Evolutionary conservation across 2,888 invertebrate species (phyloP), one percentile per base, ranked within the genome.

Genomic region (Drosophila dives): DNA sequence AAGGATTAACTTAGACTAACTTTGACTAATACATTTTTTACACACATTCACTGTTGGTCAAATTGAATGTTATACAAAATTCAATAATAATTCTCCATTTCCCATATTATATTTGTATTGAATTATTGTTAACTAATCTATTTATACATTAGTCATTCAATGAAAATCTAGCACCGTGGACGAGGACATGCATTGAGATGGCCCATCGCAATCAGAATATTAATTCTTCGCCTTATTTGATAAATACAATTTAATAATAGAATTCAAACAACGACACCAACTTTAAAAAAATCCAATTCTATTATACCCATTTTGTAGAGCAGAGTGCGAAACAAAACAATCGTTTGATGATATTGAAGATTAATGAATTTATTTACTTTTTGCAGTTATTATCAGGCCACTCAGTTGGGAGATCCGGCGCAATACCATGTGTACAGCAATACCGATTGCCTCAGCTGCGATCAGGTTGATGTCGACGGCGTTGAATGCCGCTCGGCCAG

Each of bases 341-440:
- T 2, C 12, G 20, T 42, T 45, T 20, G 12, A 3, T 20, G 20
- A 20, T 32, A 38, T 36, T 29, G 2, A 54, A 38, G 20, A 36
- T 34, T 49, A 12, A 23, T 2, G 4, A 20, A 20, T 45, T 45
- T 49, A 17, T 26, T 49, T n/a, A 36, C 34, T 11, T 81, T 90
- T 45, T 63, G 34, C 92, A 97, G 98, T 73, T 98, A 96, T 92
- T 98, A 95, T 90, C 93, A 95, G 66, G 95, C 95, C 0, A 95
- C 96, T 0, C 94, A 95, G 2, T 94, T 94, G 3, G 94, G 93
- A 8, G 93, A 94, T 70, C 96, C 97, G 0, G 95, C 95, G 80
- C 94, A 95, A 80, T 94, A 95, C 69, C 97, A 98, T 74, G 94
- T 95, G 45, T 94, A 94, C 32, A 95, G 94, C 34, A 92, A 92